Evolutionary conservation across 2,888 invertebrate genomes (phyloP).

Genomic region (Drosophila buzzatii): DNA sequence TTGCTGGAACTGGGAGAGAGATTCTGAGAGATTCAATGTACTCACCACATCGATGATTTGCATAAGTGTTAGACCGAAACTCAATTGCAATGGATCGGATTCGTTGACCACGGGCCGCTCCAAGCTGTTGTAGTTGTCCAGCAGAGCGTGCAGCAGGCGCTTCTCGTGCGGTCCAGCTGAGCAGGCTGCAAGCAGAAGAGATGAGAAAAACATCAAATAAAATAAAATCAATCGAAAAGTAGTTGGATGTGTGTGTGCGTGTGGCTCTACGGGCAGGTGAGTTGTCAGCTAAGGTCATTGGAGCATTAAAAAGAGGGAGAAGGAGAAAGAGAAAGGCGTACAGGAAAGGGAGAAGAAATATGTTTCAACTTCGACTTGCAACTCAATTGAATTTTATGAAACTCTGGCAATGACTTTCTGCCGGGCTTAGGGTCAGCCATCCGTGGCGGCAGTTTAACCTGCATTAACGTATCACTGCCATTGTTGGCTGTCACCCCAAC

Average conservation of each 20-base stretch:
- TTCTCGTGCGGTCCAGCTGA: slow-evolving; percentile 96
- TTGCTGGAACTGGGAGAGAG: background rate
- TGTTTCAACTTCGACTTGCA: slow-evolving; percentile 32
- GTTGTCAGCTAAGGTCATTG: background rate
- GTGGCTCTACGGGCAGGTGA: background rate
- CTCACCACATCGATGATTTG: slow-evolving; percentile 99
- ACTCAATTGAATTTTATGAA: slow-evolving; percentile 44
- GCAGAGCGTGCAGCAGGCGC: slow-evolving; percentile 94
- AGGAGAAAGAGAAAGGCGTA: background rate
- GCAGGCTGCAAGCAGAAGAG: slow-evolving; percentile 87
- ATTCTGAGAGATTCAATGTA: slow-evolving; percentile 51
- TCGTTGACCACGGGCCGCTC: slow-evolving; percentile 98
- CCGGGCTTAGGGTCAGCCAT: slow-evolving; percentile 42
- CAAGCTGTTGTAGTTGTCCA: slow-evolving; percentile 96
- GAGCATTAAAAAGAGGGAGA: background rate
- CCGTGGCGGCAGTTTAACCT: slow-evolving; percentile 63
- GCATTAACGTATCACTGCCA: slow-evolving; percentile 67
- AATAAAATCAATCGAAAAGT: background rate
- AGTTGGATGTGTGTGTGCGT: background rate
- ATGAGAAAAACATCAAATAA: background rate
- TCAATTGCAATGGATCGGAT: slow-evolving; percentile 97
- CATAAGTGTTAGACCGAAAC: slow-evolving; percentile 98
- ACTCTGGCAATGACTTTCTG: slow-evolving; percentile 31
- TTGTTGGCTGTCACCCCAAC: slow-evolving; percentile 44
- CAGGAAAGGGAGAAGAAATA: background rate